Evolutionary conservation across 2,113 vertebrate genomes (phyloP).

Genomic region (Bungarus multicinctus): DNA sequence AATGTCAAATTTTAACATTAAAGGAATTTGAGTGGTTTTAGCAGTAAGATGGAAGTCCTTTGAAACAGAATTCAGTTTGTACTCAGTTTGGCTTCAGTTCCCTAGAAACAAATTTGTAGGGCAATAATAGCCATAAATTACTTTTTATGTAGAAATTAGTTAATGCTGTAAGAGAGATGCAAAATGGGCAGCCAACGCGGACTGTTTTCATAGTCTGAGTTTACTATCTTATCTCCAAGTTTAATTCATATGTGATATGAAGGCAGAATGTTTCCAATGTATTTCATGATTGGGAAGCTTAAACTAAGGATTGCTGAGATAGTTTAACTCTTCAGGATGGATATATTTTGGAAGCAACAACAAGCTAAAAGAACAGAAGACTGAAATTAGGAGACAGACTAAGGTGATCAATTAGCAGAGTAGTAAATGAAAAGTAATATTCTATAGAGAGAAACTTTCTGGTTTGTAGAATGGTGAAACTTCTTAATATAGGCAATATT

Average conservation of each 20-base stretch:
- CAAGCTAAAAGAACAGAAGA: not conserved
- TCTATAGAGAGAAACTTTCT: not conserved
- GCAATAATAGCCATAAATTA: not conserved
- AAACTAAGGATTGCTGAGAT: constrained; percentile 1
- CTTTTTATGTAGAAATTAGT: not conserved
- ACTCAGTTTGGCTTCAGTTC: not conserved
- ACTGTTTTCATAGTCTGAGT: not conserved
- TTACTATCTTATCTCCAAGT: not conserved
- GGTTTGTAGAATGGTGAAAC: not conserved
- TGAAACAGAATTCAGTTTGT: not conserved
- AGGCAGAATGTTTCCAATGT: not conserved
- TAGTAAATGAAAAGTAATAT: constrained; percentile 1
- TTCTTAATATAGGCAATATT: not conserved
- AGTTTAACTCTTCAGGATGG: not conserved
- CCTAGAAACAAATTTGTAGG: not conserved
- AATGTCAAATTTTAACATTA: not conserved
- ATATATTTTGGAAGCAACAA: not conserved
- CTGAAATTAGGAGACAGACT: not conserved
- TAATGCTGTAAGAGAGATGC: not conserved
- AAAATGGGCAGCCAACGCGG: not conserved
- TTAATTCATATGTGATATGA: rapidly evolving
- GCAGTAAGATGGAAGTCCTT: not conserved
- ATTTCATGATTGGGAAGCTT: not conserved
- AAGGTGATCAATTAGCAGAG: not conserved
- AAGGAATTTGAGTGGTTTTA: not conserved